Conservation (phyloP, 2,113 vertebrate species). For the Apodemus speciosus region DNA sequence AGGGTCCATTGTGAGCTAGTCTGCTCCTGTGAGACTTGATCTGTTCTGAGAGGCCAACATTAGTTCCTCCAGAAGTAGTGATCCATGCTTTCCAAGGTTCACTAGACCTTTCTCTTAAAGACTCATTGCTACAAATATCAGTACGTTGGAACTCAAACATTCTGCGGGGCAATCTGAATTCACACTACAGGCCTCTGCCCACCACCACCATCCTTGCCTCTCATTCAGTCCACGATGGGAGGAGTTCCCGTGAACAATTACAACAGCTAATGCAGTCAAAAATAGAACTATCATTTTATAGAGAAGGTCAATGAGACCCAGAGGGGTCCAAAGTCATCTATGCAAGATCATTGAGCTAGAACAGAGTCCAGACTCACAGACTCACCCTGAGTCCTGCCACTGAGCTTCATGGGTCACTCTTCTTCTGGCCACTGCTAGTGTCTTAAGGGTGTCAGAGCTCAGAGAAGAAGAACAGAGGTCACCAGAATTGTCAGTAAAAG, state of each 20-base stretch:
- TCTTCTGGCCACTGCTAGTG: neutral
- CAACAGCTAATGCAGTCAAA: neutral
- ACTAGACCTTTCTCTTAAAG: neutral
- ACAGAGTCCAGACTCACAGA: neutral
- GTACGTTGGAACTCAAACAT: neutral
- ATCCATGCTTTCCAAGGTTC: neutral
- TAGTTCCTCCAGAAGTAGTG: neutral
- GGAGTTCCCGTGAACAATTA: neutral
- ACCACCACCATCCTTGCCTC: neutral
- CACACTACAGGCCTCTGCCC: neutral
- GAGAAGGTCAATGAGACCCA: neutral
- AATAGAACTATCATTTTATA: neutral
- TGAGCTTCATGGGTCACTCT: fast-evolving
- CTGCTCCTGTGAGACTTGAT: neutral
- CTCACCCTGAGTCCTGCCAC: neutral
- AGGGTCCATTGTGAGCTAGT: neutral
- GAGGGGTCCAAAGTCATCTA: neutral
- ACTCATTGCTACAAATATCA: neutral
- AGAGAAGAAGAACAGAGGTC: neutral
- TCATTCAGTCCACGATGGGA: neutral
- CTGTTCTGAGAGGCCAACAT: neutral
- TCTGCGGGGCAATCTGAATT: neutral
- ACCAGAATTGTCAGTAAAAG: neutral
- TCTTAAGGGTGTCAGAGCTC: neutral
- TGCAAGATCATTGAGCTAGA: neutral